These are phyloP conservation scores for Rhizomys pruinosus DNA, from an alignment of 2,113 vertebrate species.

Conservation along the genomic window DNA sequence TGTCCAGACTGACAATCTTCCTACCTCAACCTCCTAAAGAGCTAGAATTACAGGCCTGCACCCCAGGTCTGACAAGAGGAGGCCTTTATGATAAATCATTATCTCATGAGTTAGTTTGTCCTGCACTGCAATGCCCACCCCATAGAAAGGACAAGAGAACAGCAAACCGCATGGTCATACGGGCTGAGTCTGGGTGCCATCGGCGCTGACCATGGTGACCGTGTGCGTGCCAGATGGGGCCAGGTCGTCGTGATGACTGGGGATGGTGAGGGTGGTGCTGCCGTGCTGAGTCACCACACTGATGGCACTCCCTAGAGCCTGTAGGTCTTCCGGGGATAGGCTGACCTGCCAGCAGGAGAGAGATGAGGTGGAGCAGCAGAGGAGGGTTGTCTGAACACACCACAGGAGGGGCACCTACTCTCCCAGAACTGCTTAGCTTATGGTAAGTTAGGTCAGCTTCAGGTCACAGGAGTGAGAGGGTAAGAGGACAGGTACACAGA, in stretches of 20 bases:
- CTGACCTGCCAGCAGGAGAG: slow-evolving; percentile 79
- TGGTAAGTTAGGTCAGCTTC: background rate
- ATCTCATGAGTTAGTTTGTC: background rate
- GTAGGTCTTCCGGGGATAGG: slow-evolving; percentile 86
- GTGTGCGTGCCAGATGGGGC: slow-evolving; percentile 61
- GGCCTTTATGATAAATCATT: background rate
- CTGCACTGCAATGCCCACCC: background rate
- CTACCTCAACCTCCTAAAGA: background rate
- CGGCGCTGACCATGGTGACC: slow-evolving; percentile 75
- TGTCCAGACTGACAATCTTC: background rate
- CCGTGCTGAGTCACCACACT: slow-evolving; percentile 85
- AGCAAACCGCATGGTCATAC: slow-evolving; percentile 78
- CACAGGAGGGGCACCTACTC: background rate
- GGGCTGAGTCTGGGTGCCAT: slow-evolving; percentile 82
- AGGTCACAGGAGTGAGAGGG: background rate
- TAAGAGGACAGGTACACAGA: background rate
- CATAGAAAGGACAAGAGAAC: slow-evolving; percentile 24
- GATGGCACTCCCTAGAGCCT: slow-evolving; percentile 86
- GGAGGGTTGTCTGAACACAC: background rate
- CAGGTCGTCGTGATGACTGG: slow-evolving; percentile 74
- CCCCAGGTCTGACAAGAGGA: background rate
- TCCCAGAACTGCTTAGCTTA: background rate
- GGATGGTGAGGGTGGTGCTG: slow-evolving; percentile 78
- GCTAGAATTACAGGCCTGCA: background rate
- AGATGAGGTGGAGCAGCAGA: background rate